phyloP scores from a whole-genome alignment of 1,140 invertebrate genomes.

The Drosophila grimshawi region DNA sequence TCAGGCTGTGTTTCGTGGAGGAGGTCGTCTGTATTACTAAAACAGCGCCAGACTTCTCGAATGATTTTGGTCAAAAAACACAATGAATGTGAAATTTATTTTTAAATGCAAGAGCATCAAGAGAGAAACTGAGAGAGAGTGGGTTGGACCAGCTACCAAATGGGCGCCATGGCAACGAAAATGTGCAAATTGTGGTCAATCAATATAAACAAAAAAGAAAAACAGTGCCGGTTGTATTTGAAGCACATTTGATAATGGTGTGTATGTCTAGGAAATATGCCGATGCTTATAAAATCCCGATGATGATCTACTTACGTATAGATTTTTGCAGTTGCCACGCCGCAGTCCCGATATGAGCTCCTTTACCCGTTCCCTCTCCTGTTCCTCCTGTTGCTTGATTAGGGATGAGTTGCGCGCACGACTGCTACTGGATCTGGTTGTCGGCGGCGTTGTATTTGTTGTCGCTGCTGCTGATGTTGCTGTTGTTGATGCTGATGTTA shows the following conservation, averaged over 20 bases:
- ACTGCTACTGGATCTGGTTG: conserved; percentile 33
- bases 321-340: conserved; percentile 56
- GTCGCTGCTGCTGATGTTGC: conserved; percentile 28
- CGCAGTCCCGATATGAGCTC: conserved; percentile 67
- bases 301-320: conserved; percentile 64
- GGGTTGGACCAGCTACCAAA: conserved; percentile 12
- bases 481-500: conserved; percentile 43
- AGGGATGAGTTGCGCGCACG: conserved; percentile 38
- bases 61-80: conserved; percentile 18
- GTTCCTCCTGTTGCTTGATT: conserved; percentile 53
- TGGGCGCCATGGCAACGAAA: conserved; percentile 53
- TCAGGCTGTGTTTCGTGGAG: conserved; percentile 39
- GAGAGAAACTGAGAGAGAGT: conserved; percentile 19
- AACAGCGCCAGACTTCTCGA: conserved; percentile 39
- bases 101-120: conserved; percentile 63
- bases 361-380: conserved; percentile 53
- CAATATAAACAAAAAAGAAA: conserved; percentile 27
- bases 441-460: conserved; percentile 47
- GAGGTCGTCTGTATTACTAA: conserved; percentile 66
- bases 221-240: neutral
- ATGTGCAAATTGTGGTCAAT: conserved; percentile 4
- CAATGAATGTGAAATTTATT: conserved; percentile 69
- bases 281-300: neutral
- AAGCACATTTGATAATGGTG: neutral
- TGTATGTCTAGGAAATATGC: neutral